Evolutionary conservation across 2,113 vertebrate species (phyloP).

Genomic region (Epinephelus moara): DNA sequence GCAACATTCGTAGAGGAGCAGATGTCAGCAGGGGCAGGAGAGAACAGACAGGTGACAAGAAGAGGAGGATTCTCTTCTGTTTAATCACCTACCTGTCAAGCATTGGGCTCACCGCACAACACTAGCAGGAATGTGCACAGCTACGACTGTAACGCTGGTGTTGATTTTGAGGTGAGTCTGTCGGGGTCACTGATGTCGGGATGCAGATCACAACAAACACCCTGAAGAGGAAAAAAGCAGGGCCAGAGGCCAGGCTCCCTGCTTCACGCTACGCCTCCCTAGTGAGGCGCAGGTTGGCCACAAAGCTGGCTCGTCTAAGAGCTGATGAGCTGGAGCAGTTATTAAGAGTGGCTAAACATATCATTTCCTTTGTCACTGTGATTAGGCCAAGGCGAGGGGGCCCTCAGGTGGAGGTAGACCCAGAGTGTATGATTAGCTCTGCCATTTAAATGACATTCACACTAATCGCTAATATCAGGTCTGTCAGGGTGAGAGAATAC

Average conservation of each 20-base stretch:
- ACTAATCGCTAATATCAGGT: conserved; percentile 82
- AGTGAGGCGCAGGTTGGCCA: conserved; percentile 19
- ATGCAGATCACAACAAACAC: conserved; percentile 58
- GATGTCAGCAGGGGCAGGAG: conserved; percentile 40
- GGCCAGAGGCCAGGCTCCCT: conserved; percentile 35
- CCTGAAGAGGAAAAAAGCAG: conserved; percentile 18
- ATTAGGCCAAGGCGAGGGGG: conserved; percentile 73
- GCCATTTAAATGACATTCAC: conserved; percentile 85
- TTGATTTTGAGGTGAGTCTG: conserved; percentile 47
- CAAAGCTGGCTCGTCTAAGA: conserved; percentile 28
- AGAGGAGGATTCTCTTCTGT: conserved; percentile 44
- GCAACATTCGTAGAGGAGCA: conserved; percentile 40
- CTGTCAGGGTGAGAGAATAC: conserved; percentile 75
- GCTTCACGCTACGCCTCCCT: conserved; percentile 13
- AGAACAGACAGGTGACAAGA: conserved; percentile 49
- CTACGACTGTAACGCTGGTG: conserved; percentile 20
- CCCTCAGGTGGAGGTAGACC: conserved; percentile 72
- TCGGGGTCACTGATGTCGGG: conserved; percentile 56
- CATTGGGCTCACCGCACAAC: conserved; percentile 30
- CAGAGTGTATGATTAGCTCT: conserved; percentile 81
- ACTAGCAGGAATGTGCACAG: conserved; percentile 16
- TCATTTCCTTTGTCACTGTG: conserved; percentile 78
- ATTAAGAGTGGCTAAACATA: conserved; percentile 81
- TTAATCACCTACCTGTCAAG: conserved; percentile 66
- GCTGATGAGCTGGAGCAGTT: conserved; percentile 76